These are phyloP conservation scores for Tenebrosternarchus preto DNA, from an alignment of 2,113 vertebrate genomes.

Conservation along the genomic window DNA sequence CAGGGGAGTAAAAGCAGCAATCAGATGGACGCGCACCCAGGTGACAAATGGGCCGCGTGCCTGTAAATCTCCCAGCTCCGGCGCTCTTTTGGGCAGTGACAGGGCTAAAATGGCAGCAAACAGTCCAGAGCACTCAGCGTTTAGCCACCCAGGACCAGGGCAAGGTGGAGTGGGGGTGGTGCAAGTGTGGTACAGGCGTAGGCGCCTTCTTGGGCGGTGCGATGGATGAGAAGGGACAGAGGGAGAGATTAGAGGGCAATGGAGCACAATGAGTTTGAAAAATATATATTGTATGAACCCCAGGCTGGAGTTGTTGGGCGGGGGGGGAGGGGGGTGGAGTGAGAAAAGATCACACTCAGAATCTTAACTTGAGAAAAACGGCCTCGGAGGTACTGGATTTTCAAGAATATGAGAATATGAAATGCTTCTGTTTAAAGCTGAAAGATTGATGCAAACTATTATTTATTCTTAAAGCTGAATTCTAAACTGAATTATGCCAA, in stretches of 20 bases:
- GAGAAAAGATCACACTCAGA: background rate
- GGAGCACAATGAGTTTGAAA: background rate
- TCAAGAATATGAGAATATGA: background rate
- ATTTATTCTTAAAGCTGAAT: background rate
- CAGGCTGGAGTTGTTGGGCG: background rate
- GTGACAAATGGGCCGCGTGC: constrained; percentile 6
- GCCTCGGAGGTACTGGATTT: background rate
- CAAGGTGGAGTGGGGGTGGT: background rate
- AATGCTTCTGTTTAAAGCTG: background rate
- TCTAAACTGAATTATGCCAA: too few relatives aligned
- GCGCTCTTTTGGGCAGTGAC: background rate
- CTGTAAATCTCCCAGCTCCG: constrained; percentile 18
- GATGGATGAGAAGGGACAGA: background rate
- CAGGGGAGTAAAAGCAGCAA: background rate
- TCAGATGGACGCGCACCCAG: background rate
- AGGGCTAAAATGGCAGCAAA: background rate
- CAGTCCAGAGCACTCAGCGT: background rate
- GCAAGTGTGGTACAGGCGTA: too few relatives aligned
- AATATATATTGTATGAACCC: background rate
- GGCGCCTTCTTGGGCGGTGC: too few relatives aligned
- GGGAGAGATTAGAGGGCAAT: too few relatives aligned
- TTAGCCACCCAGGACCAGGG: background rate
- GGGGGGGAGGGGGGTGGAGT: background rate
- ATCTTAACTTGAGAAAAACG: background rate
- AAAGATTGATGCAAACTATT: too few relatives aligned